Percentiles rank a stretch among this genome's conserved stretches.
Evolutionary conservation across 1,140 invertebrate species (phyloP).

Genomic region (Drosophila cardini): DNA sequence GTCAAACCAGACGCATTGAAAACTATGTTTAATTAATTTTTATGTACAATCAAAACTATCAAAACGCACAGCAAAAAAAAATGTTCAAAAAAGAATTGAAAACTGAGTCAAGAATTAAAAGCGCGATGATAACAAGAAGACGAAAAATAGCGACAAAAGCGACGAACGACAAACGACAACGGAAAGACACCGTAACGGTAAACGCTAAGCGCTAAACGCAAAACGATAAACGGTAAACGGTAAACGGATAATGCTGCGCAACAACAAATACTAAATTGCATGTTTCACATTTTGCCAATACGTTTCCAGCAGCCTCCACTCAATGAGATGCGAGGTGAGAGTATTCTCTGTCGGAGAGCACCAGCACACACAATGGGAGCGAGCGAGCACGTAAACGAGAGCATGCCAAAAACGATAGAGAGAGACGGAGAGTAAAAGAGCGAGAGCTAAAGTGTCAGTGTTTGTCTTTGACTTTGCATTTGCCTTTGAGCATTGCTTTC

Average conservation of each 20-base stretch:
- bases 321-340: slow-evolving; percentile 31
- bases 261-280: slow-evolving; percentile 42
- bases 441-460: neutral
- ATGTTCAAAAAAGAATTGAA: neutral
- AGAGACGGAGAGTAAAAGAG: neutral
- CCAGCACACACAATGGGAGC: neutral
- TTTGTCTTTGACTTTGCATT: neutral
- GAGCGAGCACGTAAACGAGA: neutral
- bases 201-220: slow-evolving; percentile 15
- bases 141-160: slow-evolving; percentile 3
- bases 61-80: slow-evolving; percentile 4
- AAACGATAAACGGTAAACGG: slow-evolving; percentile 32
- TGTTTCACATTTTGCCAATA: slow-evolving; percentile 52
- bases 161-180: slow-evolving; percentile 5
- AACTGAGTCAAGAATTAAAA: slow-evolving; percentile 10
- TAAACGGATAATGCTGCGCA: slow-evolving; percentile 31
- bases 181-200: neutral
- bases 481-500: neutral
- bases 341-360: slow-evolving; percentile 6
- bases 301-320: slow-evolving; percentile 41
- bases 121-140: neutral
- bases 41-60: neutral
- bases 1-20: slow-evolving; percentile 14
- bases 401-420: neutral
- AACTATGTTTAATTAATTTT: neutral